Percentiles rank a stretch among this genome's conserved stretches.
phyloP scores from a whole-genome alignment of 2,113 vertebrate genomes.

The Solea senegalensis region DNA sequence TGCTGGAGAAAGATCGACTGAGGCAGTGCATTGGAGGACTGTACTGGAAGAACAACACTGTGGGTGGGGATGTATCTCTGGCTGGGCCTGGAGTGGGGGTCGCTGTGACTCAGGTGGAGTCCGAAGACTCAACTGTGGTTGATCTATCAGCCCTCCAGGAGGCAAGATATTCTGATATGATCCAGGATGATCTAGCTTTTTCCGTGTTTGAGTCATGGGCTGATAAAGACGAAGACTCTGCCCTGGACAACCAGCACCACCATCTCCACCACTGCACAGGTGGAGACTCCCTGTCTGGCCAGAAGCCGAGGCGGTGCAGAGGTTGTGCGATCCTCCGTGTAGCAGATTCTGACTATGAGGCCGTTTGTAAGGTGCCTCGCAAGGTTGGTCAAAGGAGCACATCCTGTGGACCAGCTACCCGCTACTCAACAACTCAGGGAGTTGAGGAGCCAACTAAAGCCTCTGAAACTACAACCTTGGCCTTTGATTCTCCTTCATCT shows the following conservation, averaged over 20 bases:
- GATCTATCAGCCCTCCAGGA: slow-evolving; percentile 85
- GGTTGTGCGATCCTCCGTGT: slow-evolving; percentile 88
- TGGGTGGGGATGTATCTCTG: slow-evolving; percentile 4
- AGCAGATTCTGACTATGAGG: slow-evolving; percentile 92
- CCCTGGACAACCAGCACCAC: slow-evolving; percentile 70
- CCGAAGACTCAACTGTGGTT: slow-evolving; percentile 69
- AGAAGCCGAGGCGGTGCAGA: slow-evolving; percentile 84
- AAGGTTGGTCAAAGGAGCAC: slow-evolving; percentile 86
- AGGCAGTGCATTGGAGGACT: slow-evolving; percentile 88
- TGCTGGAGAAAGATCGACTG: slow-evolving; percentile 92
- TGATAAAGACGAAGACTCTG: slow-evolving; percentile 82
- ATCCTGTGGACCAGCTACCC: slow-evolving; percentile 83
- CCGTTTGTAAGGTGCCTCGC: slow-evolving; percentile 90
- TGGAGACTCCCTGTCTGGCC: slow-evolving; percentile 54
- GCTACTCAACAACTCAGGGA: slow-evolving; percentile 71
- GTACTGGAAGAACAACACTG: slow-evolving; percentile 86
- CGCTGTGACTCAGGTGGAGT: slow-evolving; percentile 17
- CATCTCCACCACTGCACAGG: slow-evolving; percentile 78
- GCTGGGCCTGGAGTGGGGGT: slow-evolving; percentile 53
- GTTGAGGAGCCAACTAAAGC: slow-evolving; percentile 66
- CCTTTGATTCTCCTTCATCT: slow-evolving; percentile 43
- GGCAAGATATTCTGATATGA: slow-evolving; percentile 82
- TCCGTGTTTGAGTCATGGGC: slow-evolving; percentile 92
- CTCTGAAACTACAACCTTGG: slow-evolving; percentile 6
- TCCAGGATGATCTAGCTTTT: slow-evolving; percentile 91